These are phyloP conservation scores for Scomberomorus guttatus DNA, from an alignment of 2,797 vertebrate species.

Conservation along the genomic window DNA sequence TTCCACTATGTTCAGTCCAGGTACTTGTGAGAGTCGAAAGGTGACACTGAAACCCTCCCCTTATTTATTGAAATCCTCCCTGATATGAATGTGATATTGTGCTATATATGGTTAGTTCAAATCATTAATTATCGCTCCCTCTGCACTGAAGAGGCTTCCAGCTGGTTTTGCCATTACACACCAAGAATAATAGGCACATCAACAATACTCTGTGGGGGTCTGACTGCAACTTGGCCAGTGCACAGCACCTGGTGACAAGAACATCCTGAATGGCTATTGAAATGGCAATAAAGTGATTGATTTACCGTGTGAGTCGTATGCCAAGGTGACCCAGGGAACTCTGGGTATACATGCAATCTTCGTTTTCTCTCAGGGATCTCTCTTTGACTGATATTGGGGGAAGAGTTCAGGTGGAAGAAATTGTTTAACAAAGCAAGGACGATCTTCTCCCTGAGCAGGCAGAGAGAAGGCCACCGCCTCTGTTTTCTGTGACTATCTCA, in stretches of 20 bases:
- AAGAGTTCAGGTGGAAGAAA: constrained; percentile 84
- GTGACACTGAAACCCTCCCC: not conserved
- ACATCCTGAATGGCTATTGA: constrained; percentile 65
- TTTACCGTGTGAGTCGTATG: constrained; percentile 56
- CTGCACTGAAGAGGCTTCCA: constrained; percentile 3
- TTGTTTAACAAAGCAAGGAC: constrained; percentile 83
- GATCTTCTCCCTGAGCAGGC: constrained; percentile 73
- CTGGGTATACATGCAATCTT: constrained; percentile 60
- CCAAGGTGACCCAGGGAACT: constrained; percentile 79
- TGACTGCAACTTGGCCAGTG: constrained; percentile 25
- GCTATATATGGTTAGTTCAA: not conserved
- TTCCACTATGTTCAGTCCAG: not conserved
- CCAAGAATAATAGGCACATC: constrained; percentile 20
- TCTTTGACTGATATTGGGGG: constrained; percentile 69
- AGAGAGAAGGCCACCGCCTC: constrained; percentile 55
- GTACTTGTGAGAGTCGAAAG: not conserved
- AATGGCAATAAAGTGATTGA: constrained; percentile 77
- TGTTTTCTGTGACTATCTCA: constrained; percentile 24
- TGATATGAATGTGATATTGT: not conserved
- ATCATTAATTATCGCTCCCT: not conserved
- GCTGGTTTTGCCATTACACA: constrained; percentile 1
- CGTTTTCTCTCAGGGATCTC: constrained; percentile 49
- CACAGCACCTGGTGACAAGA: constrained; percentile 55
- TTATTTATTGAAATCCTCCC: not conserved
- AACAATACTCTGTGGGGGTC: constrained; percentile 7